Conservation (phyloP, 2,797 vertebrate genomes). For the Phrynocephalus forsythii region DNA sequence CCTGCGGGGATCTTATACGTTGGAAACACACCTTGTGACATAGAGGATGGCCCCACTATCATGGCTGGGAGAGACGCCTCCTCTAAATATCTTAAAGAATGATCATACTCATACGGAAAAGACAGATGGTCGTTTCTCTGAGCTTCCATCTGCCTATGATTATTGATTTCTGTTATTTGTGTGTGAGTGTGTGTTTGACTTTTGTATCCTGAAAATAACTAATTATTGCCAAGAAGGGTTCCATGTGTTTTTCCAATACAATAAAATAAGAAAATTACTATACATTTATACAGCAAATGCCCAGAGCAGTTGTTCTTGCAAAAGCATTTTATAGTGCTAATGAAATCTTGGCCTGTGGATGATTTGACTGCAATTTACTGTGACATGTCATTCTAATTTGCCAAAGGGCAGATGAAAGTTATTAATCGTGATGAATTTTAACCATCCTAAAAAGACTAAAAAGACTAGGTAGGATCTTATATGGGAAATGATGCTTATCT, state of each 20-base stretch:
- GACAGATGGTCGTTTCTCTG: background rate
- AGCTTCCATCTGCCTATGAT: background rate
- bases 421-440: constrained; percentile 53
- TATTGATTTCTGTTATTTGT: constrained; percentile 14
- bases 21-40: too few species aligned
- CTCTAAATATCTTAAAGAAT: background rate
- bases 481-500: constrained; percentile 44
- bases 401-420: constrained; percentile 73
- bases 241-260: constrained; percentile 44
- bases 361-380: constrained; percentile 71
- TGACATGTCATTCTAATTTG: constrained; percentile 70
- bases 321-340: constrained; percentile 70
- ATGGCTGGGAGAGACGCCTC: background rate
- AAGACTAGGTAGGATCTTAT: constrained; percentile 9
- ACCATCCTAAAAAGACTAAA: constrained; percentile 34
- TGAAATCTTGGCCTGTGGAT: constrained; percentile 70
- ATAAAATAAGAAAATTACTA: constrained; percentile 54
- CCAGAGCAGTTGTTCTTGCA: constrained; percentile 74
- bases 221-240: constrained; percentile 28
- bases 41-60: background rate
- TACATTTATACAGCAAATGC: constrained; percentile 68
- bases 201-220: constrained; percentile 39
- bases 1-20: too few species aligned
- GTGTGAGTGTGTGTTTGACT: constrained; percentile 11
- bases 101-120: background rate